Evolutionary conservation across 2,113 vertebrate genomes (phyloP).

Genomic region (Chlamydotis undulata): DNA sequence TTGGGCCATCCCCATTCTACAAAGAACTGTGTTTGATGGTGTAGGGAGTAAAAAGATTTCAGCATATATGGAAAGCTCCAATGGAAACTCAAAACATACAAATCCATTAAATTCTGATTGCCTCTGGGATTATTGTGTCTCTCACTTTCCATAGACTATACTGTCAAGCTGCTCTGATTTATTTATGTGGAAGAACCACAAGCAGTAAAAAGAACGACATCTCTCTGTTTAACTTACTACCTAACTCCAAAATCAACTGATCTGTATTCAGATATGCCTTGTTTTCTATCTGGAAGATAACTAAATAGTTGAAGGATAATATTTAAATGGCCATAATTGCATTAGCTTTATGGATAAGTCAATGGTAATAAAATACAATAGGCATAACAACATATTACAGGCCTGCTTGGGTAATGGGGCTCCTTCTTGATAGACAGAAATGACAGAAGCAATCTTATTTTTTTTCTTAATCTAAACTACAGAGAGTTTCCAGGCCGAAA

Average conservation of each 20-base stretch:
- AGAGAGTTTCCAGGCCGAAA: background rate
- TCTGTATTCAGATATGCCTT: constrained; percentile 15
- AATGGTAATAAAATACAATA: constrained; percentile 29
- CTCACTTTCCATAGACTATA: background rate
- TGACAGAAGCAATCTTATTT: background rate
- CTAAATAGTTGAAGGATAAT: constrained; percentile 31
- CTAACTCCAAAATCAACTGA: background rate
- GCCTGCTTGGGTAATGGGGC: background rate
- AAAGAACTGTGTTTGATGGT: background rate
- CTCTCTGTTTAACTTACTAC: background rate
- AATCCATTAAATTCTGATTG: background rate
- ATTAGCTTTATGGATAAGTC: constrained; percentile 45
- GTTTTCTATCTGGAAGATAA: background rate
- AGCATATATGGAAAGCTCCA: background rate
- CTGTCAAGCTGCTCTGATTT: constrained; percentile 21
- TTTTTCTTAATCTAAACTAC: background rate
- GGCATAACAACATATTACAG: background rate
- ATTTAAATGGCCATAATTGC: constrained; percentile 30
- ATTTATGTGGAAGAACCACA: background rate
- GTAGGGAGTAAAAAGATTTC: background rate
- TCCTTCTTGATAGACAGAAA: constrained; percentile 21
- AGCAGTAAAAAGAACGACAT: background rate
- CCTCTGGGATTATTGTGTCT: constrained; percentile 2
- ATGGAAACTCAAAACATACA: background rate
- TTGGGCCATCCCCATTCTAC: background rate